A percentile compares a stretch with the other conserved stretches of the same genome.
phyloP scores from a whole-genome alignment of 2,888 invertebrate species.

The Drosophila aldrichi region DNA sequence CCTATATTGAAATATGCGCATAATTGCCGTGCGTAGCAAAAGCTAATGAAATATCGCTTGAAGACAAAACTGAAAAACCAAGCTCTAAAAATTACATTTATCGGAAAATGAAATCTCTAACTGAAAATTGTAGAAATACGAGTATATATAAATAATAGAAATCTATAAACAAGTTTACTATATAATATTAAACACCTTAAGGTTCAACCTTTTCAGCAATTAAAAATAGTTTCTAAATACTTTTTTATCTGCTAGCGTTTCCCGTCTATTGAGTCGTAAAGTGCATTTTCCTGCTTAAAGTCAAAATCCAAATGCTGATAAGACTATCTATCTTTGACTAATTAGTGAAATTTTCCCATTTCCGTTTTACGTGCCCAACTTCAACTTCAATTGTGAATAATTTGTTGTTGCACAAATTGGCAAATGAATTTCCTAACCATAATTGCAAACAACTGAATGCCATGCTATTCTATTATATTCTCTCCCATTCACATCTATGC shows the following conservation, averaged over 20 bases:
- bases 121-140: no score
- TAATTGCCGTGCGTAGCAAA: conserved; percentile 61
- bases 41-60: conserved; percentile 37
- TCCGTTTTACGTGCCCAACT: conserved; percentile 11
- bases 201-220: neutral
- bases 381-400: conserved; percentile 12
- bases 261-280: neutral
- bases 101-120: neutral
- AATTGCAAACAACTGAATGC: conserved; percentile 46
- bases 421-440: conserved; percentile 43
- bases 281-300: neutral
- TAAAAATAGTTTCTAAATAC: neutral
- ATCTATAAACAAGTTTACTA: neutral
- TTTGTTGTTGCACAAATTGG: conserved; percentile 37
- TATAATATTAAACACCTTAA: no score
- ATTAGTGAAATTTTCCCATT: conserved; percentile 12
- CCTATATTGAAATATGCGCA: conserved; percentile 67
- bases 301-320: conserved; percentile 3
- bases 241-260: neutral
- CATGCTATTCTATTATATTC: conserved; percentile 5
- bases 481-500: conserved; percentile 23
- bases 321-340: conserved; percentile 1
- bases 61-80: conserved; percentile 18
- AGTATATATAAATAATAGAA: no score
- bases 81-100: neutral